Conservation (phyloP, 1,140 invertebrate genomes). For the Tetramorium simillimum region DNA sequence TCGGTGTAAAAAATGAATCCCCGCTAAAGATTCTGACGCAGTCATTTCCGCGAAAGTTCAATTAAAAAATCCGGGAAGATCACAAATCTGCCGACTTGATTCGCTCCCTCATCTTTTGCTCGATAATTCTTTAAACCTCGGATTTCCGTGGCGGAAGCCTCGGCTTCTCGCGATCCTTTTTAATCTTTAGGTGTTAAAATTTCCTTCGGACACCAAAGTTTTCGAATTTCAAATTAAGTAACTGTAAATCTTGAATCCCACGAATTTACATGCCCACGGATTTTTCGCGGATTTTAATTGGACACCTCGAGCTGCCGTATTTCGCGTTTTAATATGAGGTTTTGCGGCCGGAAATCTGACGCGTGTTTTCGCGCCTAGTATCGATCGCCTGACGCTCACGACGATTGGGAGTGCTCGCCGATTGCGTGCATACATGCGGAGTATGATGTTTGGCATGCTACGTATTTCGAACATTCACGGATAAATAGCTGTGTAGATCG, state of each 20-base stretch:
- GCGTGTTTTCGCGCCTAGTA: background rate
- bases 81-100: background rate
- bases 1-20: background rate
- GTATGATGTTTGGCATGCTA: slow-evolving; percentile 29
- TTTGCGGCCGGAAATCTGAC: slow-evolving; percentile 3
- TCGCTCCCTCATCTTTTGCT: background rate
- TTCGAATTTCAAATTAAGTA: background rate
- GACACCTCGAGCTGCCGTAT: background rate
- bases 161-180: background rate
- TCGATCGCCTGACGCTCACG: slow-evolving; percentile 20
- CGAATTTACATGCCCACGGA: background rate
- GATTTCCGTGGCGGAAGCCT: background rate
- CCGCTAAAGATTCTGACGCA: background rate
- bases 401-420: slow-evolving; percentile 26
- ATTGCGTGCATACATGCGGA: background rate
- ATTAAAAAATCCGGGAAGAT: background rate
- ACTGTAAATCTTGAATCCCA: background rate
- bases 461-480: slow-evolving; percentile 45
- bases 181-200: background rate
- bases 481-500: slow-evolving; percentile 36
- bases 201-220: background rate
- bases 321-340: background rate
- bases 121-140: background rate
- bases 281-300: background rate
- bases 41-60: background rate